phyloP scores from a whole-genome alignment of 2,888 invertebrate species.

The Leptinotarsa rubiginosa region DNA sequence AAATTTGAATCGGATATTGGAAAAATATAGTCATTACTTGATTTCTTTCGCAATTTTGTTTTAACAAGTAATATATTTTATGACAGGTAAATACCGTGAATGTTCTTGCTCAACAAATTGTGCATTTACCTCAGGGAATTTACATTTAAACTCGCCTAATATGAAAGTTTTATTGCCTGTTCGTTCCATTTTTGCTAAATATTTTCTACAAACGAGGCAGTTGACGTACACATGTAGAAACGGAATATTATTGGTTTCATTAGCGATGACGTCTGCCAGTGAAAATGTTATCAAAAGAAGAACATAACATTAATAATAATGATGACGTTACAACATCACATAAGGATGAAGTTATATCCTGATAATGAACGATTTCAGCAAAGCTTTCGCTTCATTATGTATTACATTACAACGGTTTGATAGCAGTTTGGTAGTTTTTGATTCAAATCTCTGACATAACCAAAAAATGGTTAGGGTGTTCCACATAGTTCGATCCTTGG shows the following conservation, averaged over 20 bases:
- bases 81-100: conserved; percentile 32
- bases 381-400: too few species aligned
- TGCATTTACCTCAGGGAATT: conserved; percentile 8
- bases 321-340: too few species aligned
- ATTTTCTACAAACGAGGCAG: conserved; percentile 9
- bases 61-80: conserved; percentile 36
- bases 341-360: too few species aligned
- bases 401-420: too few species aligned
- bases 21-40: conserved; percentile 42
- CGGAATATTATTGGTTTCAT: background rate
- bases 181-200: conserved; percentile 30
- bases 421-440: too few species aligned
- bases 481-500: too few species aligned
- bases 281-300: too few species aligned
- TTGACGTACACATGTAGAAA: background rate
- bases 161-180: conserved; percentile 29
- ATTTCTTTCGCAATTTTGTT: conserved; percentile 33
- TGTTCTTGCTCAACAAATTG: conserved; percentile 37
- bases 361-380: too few species aligned
- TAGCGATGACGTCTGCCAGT: background rate
- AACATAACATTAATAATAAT: too few species aligned
- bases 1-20: conserved; percentile 45
- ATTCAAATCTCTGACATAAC: too few species aligned
- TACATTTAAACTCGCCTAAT: conserved; percentile 17
- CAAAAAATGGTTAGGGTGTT: too few species aligned